Conservation (phyloP, 2,888 invertebrate genomes). For the Allacma fusca region DNA sequence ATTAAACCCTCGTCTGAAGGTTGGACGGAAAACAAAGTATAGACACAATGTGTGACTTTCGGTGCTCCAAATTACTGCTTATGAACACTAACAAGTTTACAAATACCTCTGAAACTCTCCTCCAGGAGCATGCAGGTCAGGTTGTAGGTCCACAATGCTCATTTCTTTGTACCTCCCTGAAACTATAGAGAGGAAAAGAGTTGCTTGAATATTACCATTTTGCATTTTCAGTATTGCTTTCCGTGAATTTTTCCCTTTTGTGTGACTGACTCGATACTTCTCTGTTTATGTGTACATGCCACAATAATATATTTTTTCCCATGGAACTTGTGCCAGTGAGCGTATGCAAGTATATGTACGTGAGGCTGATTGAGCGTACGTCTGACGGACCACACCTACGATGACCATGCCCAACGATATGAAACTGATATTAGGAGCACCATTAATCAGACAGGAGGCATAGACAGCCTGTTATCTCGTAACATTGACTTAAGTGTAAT, state of each 20-base stretch:
- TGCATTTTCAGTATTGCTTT: neutral
- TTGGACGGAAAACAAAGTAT: slow-evolving; percentile 34
- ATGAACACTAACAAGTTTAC: slow-evolving; percentile 1
- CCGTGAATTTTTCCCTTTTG: neutral
- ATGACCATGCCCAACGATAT: slow-evolving; percentile 33
- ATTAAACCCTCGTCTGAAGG: slow-evolving; percentile 6
- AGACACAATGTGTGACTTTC: slow-evolving; percentile 38
- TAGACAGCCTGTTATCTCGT: slow-evolving; percentile 17
- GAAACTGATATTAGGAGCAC: slow-evolving; percentile 26
- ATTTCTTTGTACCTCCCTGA: too few species aligned
- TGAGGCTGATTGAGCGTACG: neutral
- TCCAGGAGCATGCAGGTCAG: neutral
- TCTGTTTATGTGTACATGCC: too few species aligned
- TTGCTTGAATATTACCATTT: too few species aligned
- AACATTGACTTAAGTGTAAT: slow-evolving; percentile 29
- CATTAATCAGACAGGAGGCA: slow-evolving; percentile 36
- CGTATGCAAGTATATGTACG: too few species aligned
- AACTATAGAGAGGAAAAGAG: too few species aligned
- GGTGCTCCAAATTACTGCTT: slow-evolving; percentile 34
- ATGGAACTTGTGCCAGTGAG: neutral
- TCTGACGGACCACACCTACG: slow-evolving; percentile 32
- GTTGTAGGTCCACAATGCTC: too few species aligned
- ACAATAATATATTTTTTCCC: neutral
- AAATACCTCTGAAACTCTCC: neutral
- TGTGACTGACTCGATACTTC: too few species aligned